Evolutionary conservation across 1,140 invertebrate species (phyloP).

Genomic region (Microvelia longipes): DNA sequence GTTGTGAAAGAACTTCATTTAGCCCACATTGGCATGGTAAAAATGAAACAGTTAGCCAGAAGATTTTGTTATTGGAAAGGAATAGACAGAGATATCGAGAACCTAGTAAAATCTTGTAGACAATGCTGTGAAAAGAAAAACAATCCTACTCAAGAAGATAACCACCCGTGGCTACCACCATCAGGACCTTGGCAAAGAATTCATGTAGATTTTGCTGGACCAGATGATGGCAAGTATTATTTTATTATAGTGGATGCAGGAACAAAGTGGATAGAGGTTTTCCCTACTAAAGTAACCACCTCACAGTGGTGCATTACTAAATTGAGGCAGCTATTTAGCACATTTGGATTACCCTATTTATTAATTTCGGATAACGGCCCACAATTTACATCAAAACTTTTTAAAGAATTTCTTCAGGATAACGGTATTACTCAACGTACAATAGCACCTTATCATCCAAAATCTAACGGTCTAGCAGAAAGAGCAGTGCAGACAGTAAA

Average conservation of each 20-base stretch:
- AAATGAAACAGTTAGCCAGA: slow-evolving; percentile 24
- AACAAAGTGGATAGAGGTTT: neutral
- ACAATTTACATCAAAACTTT: neutral
- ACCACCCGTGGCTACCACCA: slow-evolving; percentile 7
- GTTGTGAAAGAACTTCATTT: slow-evolving; percentile 16
- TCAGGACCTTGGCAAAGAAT: slow-evolving; percentile 3
- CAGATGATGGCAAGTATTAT: neutral
- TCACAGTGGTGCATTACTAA: neutral
- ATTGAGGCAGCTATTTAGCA: neutral
- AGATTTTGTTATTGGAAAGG: slow-evolving; percentile 20
- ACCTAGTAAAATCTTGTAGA: slow-evolving; percentile 18
- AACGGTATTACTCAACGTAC: neutral
- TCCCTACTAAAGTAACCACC: neutral
- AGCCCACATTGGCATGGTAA: slow-evolving; percentile 20
- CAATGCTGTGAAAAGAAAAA: slow-evolving; percentile 17
- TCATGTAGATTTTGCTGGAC: neutral
- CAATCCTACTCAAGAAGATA: slow-evolving; percentile 16
- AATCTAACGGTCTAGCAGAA: neutral
- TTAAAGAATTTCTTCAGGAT: neutral
- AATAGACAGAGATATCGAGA: slow-evolving; percentile 24
- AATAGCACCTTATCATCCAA: neutral
- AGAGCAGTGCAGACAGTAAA: neutral
- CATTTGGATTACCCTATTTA: neutral
- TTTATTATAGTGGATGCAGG: neutral
- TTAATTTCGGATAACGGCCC: neutral